phyloP scores from a whole-genome alignment of 1,140 invertebrate species.

The Temnothorax curvispinosus region DNA sequence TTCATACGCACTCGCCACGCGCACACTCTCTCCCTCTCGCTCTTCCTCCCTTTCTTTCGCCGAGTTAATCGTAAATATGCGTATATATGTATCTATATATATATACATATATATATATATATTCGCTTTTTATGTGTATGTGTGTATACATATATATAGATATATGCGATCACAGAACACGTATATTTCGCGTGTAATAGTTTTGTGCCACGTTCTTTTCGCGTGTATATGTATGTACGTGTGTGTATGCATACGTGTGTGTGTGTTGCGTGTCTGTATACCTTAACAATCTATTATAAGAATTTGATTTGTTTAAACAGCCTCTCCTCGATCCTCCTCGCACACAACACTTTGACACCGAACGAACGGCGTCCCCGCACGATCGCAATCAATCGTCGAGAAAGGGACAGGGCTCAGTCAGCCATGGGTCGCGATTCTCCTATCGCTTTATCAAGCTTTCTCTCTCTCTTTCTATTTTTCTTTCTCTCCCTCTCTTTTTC shows the following conservation, averaged over 20 bases:
- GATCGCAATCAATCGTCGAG: constrained; percentile 51
- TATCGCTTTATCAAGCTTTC: constrained; percentile 3
- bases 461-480: background rate
- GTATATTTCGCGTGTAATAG: constrained; percentile 82
- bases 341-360: constrained; percentile 21
- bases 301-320: constrained; percentile 84
- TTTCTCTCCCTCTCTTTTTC: background rate
- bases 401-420: constrained; percentile 53
- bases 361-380: constrained; percentile 1
- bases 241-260: background rate
- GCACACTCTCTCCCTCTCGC: constrained; percentile 13
- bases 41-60: constrained; percentile 31
- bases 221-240: background rate
- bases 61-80: constrained; percentile 64
- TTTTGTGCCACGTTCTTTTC: constrained; percentile 65
- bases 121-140: constrained; percentile 55
- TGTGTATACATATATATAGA: constrained; percentile 73
- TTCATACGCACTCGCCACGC: background rate
- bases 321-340: constrained; percentile 68
- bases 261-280: constrained; percentile 44
- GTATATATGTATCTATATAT: constrained; percentile 58
- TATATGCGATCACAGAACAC: constrained; percentile 84
- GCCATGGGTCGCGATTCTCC: background rate
- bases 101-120: constrained; percentile 54
- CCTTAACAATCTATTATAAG: constrained; percentile 77